Evolutionary conservation across 2,797 vertebrate species (phyloP).

Genomic region (Thamnophis elegans): DNA sequence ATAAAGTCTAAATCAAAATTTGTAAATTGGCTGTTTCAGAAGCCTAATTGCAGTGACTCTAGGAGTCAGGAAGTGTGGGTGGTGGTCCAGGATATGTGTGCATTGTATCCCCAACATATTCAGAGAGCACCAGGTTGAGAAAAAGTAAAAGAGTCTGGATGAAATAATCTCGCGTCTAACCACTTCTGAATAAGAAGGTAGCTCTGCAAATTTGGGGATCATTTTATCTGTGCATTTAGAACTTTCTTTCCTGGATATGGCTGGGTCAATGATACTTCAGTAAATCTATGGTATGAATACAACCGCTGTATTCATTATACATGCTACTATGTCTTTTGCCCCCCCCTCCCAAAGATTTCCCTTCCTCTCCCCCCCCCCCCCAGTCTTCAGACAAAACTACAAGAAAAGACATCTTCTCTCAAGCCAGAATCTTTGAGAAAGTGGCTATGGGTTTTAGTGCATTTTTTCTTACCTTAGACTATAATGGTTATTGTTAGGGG

Average conservation of each 20-base stretch:
- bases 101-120: background rate
- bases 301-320: background rate
- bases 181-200: no score
- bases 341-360: no score
- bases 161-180: no score
- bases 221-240: background rate
- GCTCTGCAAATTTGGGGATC: background rate
- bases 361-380: no score
- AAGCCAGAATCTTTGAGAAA: background rate
- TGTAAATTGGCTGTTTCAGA: background rate
- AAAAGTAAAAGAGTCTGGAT: background rate
- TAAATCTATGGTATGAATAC: background rate
- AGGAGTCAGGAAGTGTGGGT: background rate
- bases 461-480: background rate
- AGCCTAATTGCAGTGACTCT: background rate
- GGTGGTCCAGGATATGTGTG: background rate
- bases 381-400: background rate
- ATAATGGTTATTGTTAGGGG: background rate
- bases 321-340: background rate
- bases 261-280: background rate
- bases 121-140: background rate
- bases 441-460: background rate
- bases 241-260: background rate
- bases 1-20: background rate
- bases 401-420: background rate